These are phyloP conservation scores for Rostratula benghalensis DNA, from an alignment of 2,113 vertebrate genomes.

Conservation along the genomic window DNA sequence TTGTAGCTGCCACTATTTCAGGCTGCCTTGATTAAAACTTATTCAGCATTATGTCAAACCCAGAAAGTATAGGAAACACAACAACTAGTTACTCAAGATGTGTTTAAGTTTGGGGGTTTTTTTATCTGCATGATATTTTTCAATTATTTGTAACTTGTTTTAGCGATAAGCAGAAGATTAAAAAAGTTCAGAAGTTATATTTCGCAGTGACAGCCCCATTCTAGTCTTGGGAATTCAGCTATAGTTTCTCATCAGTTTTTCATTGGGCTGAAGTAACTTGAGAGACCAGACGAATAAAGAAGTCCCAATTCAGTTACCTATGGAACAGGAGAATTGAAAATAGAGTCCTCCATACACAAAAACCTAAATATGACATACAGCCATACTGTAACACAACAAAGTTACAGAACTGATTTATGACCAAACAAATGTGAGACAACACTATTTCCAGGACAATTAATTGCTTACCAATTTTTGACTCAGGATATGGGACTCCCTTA, in stretches of 20 bases:
- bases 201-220: not conserved
- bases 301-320: not conserved
- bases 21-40: not conserved
- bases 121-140: not conserved
- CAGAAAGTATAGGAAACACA: not conserved
- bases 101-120: not conserved
- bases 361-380: not conserved
- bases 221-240: not conserved
- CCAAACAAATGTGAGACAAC: not conserved
- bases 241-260: not conserved
- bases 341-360: not conserved
- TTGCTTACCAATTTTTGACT: slow-evolving; percentile 81
- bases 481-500: slow-evolving; percentile 77
- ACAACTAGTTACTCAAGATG: not conserved
- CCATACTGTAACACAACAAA: not conserved
- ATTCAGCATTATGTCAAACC: not conserved
- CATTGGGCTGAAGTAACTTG: not conserved
- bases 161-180: not conserved
- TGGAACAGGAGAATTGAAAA: not conserved
- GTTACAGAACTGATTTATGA: not conserved
- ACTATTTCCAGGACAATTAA: not conserved
- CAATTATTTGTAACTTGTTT: not conserved
- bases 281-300: not conserved
- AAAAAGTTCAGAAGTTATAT: not conserved
- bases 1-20: not conserved